Evolutionary conservation across 2,797 vertebrate species (phyloP).

Genomic region (Acipenser oxyrinchus): DNA sequence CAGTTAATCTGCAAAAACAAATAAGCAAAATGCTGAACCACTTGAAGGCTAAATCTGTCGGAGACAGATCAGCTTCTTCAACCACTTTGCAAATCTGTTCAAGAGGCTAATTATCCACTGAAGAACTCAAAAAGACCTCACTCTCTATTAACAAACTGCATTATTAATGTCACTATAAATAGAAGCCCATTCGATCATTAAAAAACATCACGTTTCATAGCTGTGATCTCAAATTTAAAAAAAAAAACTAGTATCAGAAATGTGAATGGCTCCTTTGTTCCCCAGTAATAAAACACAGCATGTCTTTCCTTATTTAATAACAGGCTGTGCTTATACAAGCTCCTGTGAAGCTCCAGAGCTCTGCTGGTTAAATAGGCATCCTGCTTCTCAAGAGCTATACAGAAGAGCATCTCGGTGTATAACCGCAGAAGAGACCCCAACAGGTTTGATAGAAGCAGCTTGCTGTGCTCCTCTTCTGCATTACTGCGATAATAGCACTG

Average conservation of each 20-base stretch:
- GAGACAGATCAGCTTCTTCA: conserved; percentile 43
- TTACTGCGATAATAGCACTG: no score
- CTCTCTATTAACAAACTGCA: conserved; percentile 17
- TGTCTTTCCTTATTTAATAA: conserved; percentile 37
- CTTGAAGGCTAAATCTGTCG: conserved; percentile 28
- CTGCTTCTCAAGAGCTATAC: background rate
- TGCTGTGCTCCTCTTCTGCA: no score
- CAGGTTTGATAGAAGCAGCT: no score
- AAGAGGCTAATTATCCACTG: conserved; percentile 40
- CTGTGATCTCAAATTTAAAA: conserved; percentile 34
- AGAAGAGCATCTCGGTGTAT: background rate
- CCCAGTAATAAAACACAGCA: conserved; percentile 19
- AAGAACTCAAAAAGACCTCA: conserved; percentile 36
- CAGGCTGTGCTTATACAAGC: conserved; percentile 44
- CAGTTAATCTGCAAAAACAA: no score
- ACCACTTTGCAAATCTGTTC: conserved; percentile 43
- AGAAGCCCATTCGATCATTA: conserved; percentile 39
- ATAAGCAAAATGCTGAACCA: no score
- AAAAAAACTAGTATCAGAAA: conserved; percentile 42
- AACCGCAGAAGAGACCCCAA: no score
- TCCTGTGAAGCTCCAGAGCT: conserved; percentile 17
- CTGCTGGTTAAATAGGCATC: background rate
- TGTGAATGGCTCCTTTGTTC: conserved; percentile 36
- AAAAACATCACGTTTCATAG: conserved; percentile 47
- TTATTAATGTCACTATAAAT: conserved; percentile 44